Percentiles rank a stretch among this genome's conserved stretches.
These are phyloP conservation scores for Acheta domesticus DNA, from an alignment of 2,888 invertebrate genomes.

Conservation along the genomic window DNA sequence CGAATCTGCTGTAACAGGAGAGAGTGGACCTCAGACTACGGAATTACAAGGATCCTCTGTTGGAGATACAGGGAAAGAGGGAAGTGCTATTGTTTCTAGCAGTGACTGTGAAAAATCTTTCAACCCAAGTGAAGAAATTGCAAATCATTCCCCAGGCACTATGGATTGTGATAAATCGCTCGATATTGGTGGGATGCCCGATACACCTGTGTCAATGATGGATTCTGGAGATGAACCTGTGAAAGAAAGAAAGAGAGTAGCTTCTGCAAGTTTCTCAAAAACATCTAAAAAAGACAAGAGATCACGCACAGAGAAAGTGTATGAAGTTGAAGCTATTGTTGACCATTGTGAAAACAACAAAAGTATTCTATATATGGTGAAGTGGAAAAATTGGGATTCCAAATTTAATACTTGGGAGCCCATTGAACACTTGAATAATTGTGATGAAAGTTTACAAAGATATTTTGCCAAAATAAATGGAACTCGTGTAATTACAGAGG, in stretches of 20 bases:
- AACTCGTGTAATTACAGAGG: neutral
- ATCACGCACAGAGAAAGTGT: slow-evolving; percentile 44
- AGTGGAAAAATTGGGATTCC: slow-evolving; percentile 78
- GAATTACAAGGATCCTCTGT: neutral
- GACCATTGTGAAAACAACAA: slow-evolving; percentile 56
- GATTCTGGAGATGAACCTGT: neutral
- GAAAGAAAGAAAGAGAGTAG: neutral
- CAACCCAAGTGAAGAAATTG: neutral
- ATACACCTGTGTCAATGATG: neutral
- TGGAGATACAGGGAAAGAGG: neutral
- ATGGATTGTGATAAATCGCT: neutral
- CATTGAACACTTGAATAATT: slow-evolving; percentile 66
- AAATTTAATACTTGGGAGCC: slow-evolving; percentile 86
- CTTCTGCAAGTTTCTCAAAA: neutral
- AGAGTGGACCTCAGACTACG: neutral
- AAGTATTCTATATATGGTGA: slow-evolving; percentile 62
- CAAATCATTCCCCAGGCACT: neutral
- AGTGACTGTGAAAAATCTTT: neutral
- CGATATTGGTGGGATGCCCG: neutral
- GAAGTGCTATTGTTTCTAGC: neutral
- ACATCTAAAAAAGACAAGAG: neutral
- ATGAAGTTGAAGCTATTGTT: slow-evolving; percentile 74
- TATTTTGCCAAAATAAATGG: neutral
- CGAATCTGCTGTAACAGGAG: neutral
- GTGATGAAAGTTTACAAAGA: slow-evolving; percentile 46